phyloP scores from a whole-genome alignment of 1,140 invertebrate species.

The Phortica variegata region DNA sequence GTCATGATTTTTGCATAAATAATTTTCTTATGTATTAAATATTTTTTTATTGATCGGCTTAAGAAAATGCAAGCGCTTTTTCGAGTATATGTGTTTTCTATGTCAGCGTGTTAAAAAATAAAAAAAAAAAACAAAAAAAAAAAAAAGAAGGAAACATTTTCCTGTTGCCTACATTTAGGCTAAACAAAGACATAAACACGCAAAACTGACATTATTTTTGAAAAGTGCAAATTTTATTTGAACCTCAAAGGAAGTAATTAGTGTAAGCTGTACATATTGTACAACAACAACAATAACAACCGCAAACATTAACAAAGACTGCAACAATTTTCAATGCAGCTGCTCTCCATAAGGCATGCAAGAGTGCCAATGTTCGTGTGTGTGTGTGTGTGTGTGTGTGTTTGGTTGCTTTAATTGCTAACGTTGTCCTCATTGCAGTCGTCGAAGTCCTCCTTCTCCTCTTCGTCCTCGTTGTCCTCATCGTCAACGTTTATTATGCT shows the following conservation, averaged over 20 bases:
- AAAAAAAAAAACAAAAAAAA: no score
- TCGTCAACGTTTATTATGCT: constrained; percentile 15
- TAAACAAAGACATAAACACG: constrained; percentile 57
- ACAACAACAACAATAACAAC: constrained; percentile 8
- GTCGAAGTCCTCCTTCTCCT: no score
- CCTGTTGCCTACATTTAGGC: constrained; percentile 2
- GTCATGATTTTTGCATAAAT: no score
- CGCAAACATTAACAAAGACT: constrained; percentile 15
- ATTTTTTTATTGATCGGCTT: no score
- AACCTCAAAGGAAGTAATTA: constrained; percentile 56
- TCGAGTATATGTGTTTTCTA: no score
- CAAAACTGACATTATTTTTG: constrained; percentile 55
- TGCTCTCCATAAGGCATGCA: background rate
- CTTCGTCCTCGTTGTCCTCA: constrained; percentile 15
- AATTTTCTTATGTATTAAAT: no score
- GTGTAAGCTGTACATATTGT: constrained; percentile 46
- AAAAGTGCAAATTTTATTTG: constrained; percentile 57
- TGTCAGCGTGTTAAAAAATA: no score
- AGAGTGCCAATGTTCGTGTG: no score
- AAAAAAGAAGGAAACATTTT: background rate
- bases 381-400: constrained; percentile 37
- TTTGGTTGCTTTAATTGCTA: constrained; percentile 54
- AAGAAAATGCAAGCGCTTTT: no score
- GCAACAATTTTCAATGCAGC: constrained; percentile 46
- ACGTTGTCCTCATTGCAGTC: constrained; percentile 9